A percentile compares a stretch with the other conserved stretches of the same genome.
These are phyloP conservation scores for Ridgeia piscesae DNA, from an alignment of 1,140 invertebrate species.

Conservation along the genomic window DNA sequence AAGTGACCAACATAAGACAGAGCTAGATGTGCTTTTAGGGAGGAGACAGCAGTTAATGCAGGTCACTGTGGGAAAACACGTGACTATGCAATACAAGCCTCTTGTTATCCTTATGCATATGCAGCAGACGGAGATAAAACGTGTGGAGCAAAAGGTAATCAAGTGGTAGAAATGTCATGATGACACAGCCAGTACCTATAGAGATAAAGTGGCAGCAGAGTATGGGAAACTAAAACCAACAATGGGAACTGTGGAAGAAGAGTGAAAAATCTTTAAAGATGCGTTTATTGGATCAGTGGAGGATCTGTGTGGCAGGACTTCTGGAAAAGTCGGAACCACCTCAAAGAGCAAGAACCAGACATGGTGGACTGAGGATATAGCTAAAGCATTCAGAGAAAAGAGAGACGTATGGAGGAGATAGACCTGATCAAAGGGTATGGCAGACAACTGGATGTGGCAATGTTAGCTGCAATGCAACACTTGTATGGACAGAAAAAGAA, in stretches of 20 bases:
- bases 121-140: neutral
- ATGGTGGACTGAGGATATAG: neutral
- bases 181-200: neutral
- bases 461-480: too few species aligned
- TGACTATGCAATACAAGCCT: neutral
- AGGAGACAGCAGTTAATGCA: neutral
- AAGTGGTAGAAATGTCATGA: neutral
- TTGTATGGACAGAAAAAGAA: neutral
- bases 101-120: neutral
- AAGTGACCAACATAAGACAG: neutral
- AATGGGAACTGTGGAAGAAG: neutral
- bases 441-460: neutral
- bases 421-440: neutral
- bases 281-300: neutral
- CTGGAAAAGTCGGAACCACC: neutral
- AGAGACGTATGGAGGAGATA: neutral
- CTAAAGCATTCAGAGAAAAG: neutral
- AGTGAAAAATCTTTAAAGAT: neutral
- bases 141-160: neutral
- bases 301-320: neutral
- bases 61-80: neutral
- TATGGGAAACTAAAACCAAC: neutral
- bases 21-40: neutral
- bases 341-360: neutral
- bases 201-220: neutral